Percentiles rank a stretch among this genome's conserved stretches.
Evolutionary conservation across 2,888 invertebrate genomes (phyloP).

Genomic region (Ophion ellenae): DNA sequence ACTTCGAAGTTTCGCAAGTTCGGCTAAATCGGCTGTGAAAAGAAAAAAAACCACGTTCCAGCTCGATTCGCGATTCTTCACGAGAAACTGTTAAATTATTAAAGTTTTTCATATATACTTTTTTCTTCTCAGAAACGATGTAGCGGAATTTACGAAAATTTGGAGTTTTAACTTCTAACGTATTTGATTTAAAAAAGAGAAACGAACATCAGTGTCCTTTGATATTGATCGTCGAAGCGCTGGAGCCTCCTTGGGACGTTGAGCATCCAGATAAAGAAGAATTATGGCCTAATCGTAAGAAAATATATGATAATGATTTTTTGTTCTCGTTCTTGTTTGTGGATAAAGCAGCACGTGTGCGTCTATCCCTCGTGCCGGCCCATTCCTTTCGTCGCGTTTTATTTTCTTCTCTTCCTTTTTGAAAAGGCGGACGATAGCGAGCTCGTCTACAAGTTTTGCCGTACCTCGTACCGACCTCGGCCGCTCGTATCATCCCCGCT

Average conservation of each 20-base stretch:
- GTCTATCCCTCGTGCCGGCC: conserved; percentile 27
- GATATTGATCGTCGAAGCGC: background rate
- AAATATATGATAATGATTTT: conserved; percentile 64
- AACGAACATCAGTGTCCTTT: background rate
- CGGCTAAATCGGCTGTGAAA: no score
- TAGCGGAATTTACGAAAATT: background rate
- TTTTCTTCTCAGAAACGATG: no score
- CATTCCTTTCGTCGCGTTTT: background rate
- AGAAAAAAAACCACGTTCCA: no score
- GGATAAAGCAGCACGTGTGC: conserved; percentile 50
- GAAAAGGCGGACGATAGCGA: background rate
- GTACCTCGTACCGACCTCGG: no score
- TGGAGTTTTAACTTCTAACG: background rate
- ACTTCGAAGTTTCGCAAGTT: no score
- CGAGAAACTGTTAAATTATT: no score
- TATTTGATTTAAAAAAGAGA: background rate
- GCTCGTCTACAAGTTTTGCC: conserved; percentile 1
- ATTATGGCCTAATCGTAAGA: conserved; percentile 61
- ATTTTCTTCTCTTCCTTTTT: conserved; percentile 11
- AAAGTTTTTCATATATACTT: no score
- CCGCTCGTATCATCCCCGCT: conserved; percentile 1
- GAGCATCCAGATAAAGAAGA: conserved; percentile 11
- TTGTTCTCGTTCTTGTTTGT: conserved; percentile 27
- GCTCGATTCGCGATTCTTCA: no score
- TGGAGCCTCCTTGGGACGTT: conserved; percentile 4